A percentile compares a stretch with the other conserved stretches of the same genome.
Conservation (phyloP, 2,888 invertebrate species). For the Papilio elwesi region DNA sequence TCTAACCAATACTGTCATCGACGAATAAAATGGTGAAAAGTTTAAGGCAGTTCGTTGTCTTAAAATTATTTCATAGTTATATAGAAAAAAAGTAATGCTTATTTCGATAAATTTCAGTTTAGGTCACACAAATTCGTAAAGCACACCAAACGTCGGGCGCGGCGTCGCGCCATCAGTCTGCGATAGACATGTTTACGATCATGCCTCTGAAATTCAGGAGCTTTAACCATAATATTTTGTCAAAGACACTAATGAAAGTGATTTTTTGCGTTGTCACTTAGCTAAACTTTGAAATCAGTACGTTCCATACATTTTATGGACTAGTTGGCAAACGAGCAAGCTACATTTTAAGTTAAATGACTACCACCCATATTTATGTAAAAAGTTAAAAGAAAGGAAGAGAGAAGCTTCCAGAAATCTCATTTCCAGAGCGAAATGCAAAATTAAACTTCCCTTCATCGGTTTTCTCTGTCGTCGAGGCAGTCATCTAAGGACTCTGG, state of each 20-base stretch:
- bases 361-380: too few species aligned
- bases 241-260: constrained; percentile 4
- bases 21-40: too few species aligned
- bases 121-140: constrained; percentile 2
- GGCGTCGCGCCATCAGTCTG: constrained; percentile 18
- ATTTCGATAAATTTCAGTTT: not conserved
- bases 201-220: constrained; percentile 1
- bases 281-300: not conserved
- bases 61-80: not conserved
- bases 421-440: too few species aligned
- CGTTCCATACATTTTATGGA: not conserved
- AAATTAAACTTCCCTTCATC: too few species aligned
- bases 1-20: too few species aligned
- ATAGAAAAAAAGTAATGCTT: not conserved
- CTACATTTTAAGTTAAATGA: not conserved
- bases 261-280: not conserved
- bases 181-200: constrained; percentile 30
- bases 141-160: not conserved
- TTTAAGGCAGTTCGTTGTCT: too few species aligned
- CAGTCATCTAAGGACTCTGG: too few species aligned
- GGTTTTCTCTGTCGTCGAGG: too few species aligned
- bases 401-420: too few species aligned
- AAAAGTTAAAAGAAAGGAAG: too few species aligned
- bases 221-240: constrained; percentile 14
- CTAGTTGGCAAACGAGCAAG: not conserved